Base-by-base conservation (phyloP, 1,140 invertebrate genomes). In the Chymomyza costata region DNA sequence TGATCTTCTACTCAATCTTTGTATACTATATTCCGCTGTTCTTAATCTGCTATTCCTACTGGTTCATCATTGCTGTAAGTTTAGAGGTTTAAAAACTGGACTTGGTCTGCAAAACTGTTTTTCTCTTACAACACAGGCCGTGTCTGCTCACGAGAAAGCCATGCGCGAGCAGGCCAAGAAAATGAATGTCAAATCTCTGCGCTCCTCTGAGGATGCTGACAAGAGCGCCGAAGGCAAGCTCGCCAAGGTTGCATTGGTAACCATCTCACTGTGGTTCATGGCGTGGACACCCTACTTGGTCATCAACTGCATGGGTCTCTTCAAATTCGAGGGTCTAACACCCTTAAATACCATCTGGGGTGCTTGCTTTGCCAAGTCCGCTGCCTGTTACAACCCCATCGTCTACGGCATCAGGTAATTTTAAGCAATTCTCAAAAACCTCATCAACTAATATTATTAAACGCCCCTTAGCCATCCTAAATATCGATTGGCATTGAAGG, bases 131-230 rank as follows among this genome's bases (percentile, higher is more conserved):
- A 41, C 56, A n/a, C 65, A 91, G 87, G 91, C 93, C 40, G 93
- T 95, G 13, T 88, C 90, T 15, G 90, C 91, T 48, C 94, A 96
- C 73, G 93, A 95, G 81, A 92, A 92, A 84, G 88, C 89, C 30
- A 94, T 96, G 92, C 86, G 91, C 45, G 92, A 94, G 78, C 93
- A 94, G 86, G 93, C 93, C 1, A 94, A 93, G 85, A 94, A 94
- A 85, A 94, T 94, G 93, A 94, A 94, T 73, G 93, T 94, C 6
- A 90, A 92, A 40, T 93, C 92, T 1, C 86, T 94, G 41, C 85
- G 93, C 74, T 91, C 92, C 7, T 88, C 89, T 16, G 92, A 93
- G 63, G 88, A 89, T 61, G 87, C 89, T 15, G 88, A 89, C 50
- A 89, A 90, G 39, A 92, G 91, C 64, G 90, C 92, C 10, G 92